A percentile compares a stretch with the other conserved stretches of the same genome.
Evolutionary conservation across 2,113 vertebrate genomes (phyloP).

Genomic region (Nymphicus hollandicus): DNA sequence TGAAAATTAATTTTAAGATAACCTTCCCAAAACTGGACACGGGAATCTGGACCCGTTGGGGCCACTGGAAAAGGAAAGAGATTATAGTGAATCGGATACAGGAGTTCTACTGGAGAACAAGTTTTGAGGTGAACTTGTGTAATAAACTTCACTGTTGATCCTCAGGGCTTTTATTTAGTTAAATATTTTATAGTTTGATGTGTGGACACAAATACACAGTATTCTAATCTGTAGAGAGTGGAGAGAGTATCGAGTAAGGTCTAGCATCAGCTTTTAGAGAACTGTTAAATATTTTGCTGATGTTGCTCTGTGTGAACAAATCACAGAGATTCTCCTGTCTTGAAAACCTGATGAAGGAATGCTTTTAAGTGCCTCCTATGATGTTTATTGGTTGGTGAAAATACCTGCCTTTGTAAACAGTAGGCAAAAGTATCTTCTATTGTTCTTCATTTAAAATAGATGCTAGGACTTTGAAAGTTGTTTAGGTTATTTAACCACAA

Average conservation of each 20-base stretch:
- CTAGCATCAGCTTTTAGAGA: neutral
- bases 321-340: neutral
- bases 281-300: neutral
- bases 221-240: neutral
- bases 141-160: neutral
- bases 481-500: neutral
- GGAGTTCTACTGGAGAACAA: neutral
- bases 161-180: neutral
- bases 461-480: neutral
- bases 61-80: neutral
- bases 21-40: neutral
- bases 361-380: neutral
- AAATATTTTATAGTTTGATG: neutral
- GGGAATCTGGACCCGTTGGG: neutral
- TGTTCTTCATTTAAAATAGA: neutral
- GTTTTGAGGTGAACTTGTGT: neutral
- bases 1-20: neutral
- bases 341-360: neutral
- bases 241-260: neutral
- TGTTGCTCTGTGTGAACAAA: neutral
- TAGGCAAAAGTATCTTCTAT: neutral
- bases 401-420: neutral
- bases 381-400: neutral
- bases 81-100: neutral
- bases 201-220: neutral